phyloP scores from a whole-genome alignment of 2,888 invertebrate species.

The Ophion costatus region DNA sequence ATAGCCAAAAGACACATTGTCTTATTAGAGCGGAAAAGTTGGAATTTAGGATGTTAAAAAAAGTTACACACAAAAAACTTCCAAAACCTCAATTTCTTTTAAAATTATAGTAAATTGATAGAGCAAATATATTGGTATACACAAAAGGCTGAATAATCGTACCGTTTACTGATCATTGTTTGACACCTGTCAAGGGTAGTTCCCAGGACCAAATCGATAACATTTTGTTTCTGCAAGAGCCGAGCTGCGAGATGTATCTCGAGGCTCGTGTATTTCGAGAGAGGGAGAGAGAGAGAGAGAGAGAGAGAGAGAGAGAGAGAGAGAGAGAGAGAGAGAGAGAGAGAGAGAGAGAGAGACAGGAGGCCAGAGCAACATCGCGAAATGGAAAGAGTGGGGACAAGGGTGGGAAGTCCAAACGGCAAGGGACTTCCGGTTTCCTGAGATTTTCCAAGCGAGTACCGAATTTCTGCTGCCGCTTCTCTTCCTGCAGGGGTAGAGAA shows the following conservation, averaged over 20 bases:
- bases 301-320: not conserved
- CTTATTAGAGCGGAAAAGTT: too few species aligned
- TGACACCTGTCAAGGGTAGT: conserved; percentile 45
- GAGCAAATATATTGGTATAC: too few species aligned
- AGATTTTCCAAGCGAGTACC: conserved; percentile 62
- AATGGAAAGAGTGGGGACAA: not conserved
- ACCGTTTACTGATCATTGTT: conserved; percentile 43
- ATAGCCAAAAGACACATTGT: too few species aligned
- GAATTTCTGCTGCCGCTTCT: conserved; percentile 52
- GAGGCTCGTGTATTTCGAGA: conserved; percentile 5
- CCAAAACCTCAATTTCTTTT: too few species aligned
- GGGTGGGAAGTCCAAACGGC: conserved; percentile 51
- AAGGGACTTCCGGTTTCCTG: conserved; percentile 63
- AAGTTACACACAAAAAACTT: too few species aligned
- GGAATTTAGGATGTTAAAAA: too few species aligned
- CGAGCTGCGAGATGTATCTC: conserved; percentile 35
- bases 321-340: not conserved
- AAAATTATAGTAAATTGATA: too few species aligned
- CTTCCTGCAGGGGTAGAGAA: conserved; percentile 27
- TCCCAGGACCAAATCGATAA: conserved; percentile 56
- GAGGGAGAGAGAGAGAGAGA: not conserved
- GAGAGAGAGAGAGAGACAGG: not conserved
- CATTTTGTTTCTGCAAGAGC: conserved; percentile 44
- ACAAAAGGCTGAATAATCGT: conserved; percentile 4
- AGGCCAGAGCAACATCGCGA: conserved; percentile 34